Evolutionary conservation across 1,140 invertebrate genomes (phyloP), one percentile per base, ranked within the genome.

Genomic region (Plutomurus gul): DNA sequence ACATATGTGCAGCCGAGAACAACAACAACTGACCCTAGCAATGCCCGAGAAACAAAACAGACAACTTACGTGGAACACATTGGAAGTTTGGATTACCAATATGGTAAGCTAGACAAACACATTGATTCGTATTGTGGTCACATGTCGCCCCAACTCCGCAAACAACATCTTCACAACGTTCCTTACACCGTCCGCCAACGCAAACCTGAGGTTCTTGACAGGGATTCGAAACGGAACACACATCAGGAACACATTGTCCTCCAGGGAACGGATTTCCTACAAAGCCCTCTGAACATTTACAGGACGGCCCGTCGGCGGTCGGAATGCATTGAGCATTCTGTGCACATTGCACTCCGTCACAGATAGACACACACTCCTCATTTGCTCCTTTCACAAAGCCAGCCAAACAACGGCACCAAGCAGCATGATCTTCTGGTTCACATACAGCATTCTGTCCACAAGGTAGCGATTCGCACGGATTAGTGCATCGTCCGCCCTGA

Each of bases 241-340:
- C 87, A 86, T 95, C 94, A 39, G 92, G 91, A 37, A 88, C 87
- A 86, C 95, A 97, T 40, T 88, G 88, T 36, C 95, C 95, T 33
- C 95, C 95, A 7, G 94, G 93, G 88, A 96, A 96, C 20, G 95
- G 94, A 87, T 96, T 96, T 1, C 95, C 95, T 46, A 92, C 90
- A 85, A 92, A 93, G 39, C 95, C 94, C 85, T 94, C 92, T 4
- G 92, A 89, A 84, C 95, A 97, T 85, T 93, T 93, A 85, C 95
- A 97, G 2, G 94, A 95, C 16, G 94, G 93, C 25, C 94, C 95
- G 39, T 91, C 89, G 75, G 91, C 91, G 27, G 94, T 93, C n/a
- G 94, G 92, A 74, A 95, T 94, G 85, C 95, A 97, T 72, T 94
- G 91, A 1, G 94, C 94, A 83, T 92, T 93, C n/a, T 88, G 84